Conservation (phyloP, 2,888 invertebrate genomes). For the Carpatolechia fugitivella region DNA sequence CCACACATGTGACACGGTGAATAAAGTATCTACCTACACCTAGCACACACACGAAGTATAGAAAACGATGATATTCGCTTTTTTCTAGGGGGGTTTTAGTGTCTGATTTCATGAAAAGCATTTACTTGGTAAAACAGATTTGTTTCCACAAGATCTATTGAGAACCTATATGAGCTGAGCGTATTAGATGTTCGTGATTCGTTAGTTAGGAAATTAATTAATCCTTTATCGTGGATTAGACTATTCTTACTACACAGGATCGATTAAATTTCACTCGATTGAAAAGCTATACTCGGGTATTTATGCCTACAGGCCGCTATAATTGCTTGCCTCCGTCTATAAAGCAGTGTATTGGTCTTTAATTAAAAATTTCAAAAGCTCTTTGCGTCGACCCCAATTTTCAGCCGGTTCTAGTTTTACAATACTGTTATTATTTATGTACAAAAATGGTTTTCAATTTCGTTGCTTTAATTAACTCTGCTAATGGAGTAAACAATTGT, state of each 20-base stretch:
- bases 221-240: neutral
- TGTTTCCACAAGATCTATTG: too few relatives aligned
- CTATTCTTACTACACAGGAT: neutral
- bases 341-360: conserved; percentile 39
- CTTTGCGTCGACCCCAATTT: conserved; percentile 27
- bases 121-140: too few relatives aligned
- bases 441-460: conserved; percentile 40
- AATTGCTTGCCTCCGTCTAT: conserved; percentile 38
- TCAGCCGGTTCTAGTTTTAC: conserved; percentile 27
- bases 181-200: neutral
- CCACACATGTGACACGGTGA: too few relatives aligned
- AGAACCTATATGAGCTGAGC: neutral
- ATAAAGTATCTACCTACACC: too few relatives aligned
- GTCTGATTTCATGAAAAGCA: too few relatives aligned
- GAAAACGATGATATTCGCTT: too few relatives aligned
- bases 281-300: conserved; percentile 13
- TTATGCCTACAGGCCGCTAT: conserved; percentile 27
- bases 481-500: conserved; percentile 18
- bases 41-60: too few relatives aligned
- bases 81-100: too few relatives aligned
- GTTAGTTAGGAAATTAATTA: neutral
- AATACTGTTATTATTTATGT: conserved; percentile 36
- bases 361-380: conserved; percentile 56
- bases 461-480: conserved; percentile 37
- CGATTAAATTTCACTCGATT: neutral